Conservation (phyloP, 2,113 vertebrate genomes). For the Garra rufa region DNA sequence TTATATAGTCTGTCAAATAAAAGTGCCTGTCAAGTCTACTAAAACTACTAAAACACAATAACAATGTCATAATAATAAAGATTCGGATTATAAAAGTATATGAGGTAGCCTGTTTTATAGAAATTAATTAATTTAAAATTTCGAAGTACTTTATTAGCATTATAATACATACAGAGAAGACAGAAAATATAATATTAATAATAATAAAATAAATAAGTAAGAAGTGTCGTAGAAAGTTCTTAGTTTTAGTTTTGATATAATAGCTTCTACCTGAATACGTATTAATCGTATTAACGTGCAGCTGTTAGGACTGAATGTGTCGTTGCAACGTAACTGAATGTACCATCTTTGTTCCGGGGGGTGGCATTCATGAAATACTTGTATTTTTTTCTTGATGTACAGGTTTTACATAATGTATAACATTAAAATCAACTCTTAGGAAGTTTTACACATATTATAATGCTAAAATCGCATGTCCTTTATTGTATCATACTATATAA, state of each 20-base stretch:
- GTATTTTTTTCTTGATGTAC: background rate
- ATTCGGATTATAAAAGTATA: no score
- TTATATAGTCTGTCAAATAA: no score
- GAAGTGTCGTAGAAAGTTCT: background rate
- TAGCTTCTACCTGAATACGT: background rate
- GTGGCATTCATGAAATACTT: no score
- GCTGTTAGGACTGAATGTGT: conserved; percentile 33
- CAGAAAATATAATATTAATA: no score
- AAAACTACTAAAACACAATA: no score
- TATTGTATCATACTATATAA: background rate
- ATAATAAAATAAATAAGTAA: background rate
- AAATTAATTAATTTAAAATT: no score
- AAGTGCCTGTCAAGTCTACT: no score
- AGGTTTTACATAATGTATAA: no score
- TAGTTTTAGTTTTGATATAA: background rate
- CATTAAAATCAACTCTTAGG: background rate
- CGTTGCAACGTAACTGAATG: conserved; percentile 15
- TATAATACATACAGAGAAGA: background rate
- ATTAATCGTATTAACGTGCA: background rate
- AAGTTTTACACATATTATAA: rapidly evolving
- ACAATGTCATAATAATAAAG: no score
- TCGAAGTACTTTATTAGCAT: background rate
- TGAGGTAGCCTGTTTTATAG: no score
- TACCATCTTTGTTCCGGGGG: conserved; percentile 28
- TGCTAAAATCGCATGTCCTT: background rate